Evolutionary conservation across 30 jellyfish, hydroid and myxozoan species (phyloP).

Genomic region (Clytia hemisphaerica): DNA sequence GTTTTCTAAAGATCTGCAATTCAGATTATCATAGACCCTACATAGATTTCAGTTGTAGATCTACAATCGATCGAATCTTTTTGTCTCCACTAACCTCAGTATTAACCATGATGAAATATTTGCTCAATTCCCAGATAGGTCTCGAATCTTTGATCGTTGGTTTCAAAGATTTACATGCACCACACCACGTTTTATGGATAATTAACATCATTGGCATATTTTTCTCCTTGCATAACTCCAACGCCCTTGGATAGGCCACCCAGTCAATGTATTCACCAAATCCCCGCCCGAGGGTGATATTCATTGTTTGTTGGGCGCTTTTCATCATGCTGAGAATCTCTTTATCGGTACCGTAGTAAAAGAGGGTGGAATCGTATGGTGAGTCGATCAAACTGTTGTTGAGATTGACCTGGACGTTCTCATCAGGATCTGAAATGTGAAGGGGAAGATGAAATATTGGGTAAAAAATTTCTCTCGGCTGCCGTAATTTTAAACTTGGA

Average conservation of each 20-base stretch:
- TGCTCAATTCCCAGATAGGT: slow-evolving; percentile 57
- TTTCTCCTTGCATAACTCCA: slow-evolving; percentile 70
- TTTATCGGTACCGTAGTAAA: slow-evolving; percentile 63
- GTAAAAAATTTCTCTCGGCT: too few species aligned
- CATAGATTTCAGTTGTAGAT: too few species aligned
- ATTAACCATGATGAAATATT: slow-evolving; percentile 74
- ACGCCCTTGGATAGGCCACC: slow-evolving; percentile 70
- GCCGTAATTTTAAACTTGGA: too few species aligned
- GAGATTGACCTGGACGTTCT: slow-evolving; percentile 54
- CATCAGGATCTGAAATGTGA: slow-evolving; percentile 78
- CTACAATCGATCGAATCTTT: neutral
- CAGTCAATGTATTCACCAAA: slow-evolving; percentile 87
- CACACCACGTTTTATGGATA: slow-evolving; percentile 93
- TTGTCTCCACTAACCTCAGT: slow-evolving; percentile 51
- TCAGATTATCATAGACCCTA: too few species aligned
- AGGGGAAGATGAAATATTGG: too few species aligned
- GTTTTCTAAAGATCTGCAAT: too few species aligned
- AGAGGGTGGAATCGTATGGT: slow-evolving; percentile 38
- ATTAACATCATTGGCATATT: slow-evolving; percentile 81
- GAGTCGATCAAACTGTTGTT: slow-evolving; percentile 73
- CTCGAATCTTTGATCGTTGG: slow-evolving; percentile 66
- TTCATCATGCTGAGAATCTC: slow-evolving; percentile 69
- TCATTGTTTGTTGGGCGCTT: slow-evolving; percentile 56
- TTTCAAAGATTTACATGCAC: slow-evolving; percentile 92
- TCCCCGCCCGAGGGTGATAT: slow-evolving; percentile 72